Evolutionary conservation across 2,797 vertebrate genomes (phyloP), one percentile per base, ranked within the genome.

Genomic region (Hozukius guyotensis): DNA sequence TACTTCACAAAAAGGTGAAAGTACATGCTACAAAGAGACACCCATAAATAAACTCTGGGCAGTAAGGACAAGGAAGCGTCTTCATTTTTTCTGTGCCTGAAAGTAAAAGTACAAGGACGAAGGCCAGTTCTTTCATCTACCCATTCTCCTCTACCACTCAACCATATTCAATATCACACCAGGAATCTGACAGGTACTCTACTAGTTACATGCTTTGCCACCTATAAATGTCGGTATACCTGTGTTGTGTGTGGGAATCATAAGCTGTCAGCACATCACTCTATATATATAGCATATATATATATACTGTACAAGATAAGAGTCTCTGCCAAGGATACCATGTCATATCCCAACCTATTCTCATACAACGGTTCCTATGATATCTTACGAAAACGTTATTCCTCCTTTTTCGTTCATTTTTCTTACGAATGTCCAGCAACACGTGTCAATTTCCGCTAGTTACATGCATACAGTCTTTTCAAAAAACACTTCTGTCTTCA

Each of bases 11-110:
- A 59, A 72, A 78, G 62, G 65, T 84, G 74, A 67, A 52, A 42
- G 75, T 81, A 38, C 64, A 57, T 56, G 77, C 20, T 60, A 49
- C 46, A 49, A 49, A 68, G 64, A 73, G 36, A 77, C 74, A 49
- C 31, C 10, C 11, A 0, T 27, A 85, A 91, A 89, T 80, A 87
- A 79, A 72, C 77, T 55, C 62, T 8, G 25, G 14, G 27, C 61
- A 72, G 63, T n/a, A 34, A 77, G 62, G 76, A 61, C 12, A 53
- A 72, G 42, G 53, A 61, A 57, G 67, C 9, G 0, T 36, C 55
- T 73, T 72, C 27, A 69, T 68, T 77, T 74, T 74, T 38, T 59
- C 31, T 27, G 0, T 20, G 9, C 22, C 77, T 76, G 52, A 53
- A 55, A 78, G 64, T 31, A 55, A 36, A 84, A 52, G 24, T 25